phyloP scores from a whole-genome alignment of 2,888 invertebrate genomes.

The Antitype chi region DNA sequence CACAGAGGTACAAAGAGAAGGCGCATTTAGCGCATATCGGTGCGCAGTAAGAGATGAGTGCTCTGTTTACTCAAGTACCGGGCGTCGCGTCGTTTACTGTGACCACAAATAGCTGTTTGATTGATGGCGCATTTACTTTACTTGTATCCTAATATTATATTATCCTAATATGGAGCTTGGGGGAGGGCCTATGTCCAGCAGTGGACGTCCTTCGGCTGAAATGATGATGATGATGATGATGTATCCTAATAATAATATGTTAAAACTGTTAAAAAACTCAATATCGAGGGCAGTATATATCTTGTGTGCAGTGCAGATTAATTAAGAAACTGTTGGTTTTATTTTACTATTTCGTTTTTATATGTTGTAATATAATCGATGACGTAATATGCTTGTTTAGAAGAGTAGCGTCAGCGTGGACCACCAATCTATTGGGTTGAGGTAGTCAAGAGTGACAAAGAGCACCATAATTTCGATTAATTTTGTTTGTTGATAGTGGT shows the following conservation, averaged over 20 bases:
- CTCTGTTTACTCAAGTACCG: conserved; percentile 22
- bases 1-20: not conserved
- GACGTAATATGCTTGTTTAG: not conserved
- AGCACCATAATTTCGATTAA: not conserved
- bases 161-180: too few species aligned
- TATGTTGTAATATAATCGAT: not conserved
- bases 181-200: too few species aligned
- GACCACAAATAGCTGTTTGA: not conserved
- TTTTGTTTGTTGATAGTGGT: not conserved
- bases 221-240: too few species aligned
- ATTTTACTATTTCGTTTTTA: not conserved
- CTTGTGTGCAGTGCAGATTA: not conserved
- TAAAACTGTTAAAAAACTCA: not conserved
- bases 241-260: too few species aligned
- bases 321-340: not conserved
- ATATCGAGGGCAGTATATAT: not conserved
- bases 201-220: too few species aligned
- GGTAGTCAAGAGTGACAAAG: not conserved
- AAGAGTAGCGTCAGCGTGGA: not conserved
- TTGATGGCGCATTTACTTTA: not conserved
- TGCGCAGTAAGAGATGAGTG: not conserved
- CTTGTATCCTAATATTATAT: not conserved
- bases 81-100: not conserved
- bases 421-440: not conserved
- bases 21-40: not conserved